Evolutionary conservation across 2,888 invertebrate genomes (phyloP).

Genomic region (Campoletis raptor): DNA sequence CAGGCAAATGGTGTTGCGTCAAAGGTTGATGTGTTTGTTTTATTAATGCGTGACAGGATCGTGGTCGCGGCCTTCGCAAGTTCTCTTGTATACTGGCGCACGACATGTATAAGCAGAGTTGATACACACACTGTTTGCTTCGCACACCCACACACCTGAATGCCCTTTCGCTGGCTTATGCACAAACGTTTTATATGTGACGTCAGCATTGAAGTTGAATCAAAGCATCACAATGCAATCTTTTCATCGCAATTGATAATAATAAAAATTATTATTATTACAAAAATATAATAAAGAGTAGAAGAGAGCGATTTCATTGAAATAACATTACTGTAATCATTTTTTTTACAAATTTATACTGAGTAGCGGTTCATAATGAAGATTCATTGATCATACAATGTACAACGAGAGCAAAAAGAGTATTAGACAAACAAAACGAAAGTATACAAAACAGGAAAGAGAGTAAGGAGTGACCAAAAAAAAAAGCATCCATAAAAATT

Average conservation of each 20-base stretch:
- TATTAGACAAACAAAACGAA: constrained; percentile 45
- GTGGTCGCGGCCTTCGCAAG: constrained; percentile 79
- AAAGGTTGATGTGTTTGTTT: constrained; percentile 84
- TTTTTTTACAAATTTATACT: background rate
- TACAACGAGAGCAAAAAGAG: constrained; percentile 34
- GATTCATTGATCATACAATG: background rate
- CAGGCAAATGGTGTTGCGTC: constrained; percentile 73
- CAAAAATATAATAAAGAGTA: background rate
- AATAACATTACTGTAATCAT: background rate
- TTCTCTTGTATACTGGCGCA: constrained; percentile 53
- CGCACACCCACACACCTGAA: constrained; percentile 57
- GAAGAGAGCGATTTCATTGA: background rate
- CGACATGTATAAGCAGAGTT: constrained; percentile 44
- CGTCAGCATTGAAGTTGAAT: constrained; percentile 60
- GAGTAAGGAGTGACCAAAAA: constrained; percentile 34
- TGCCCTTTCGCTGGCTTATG: constrained; percentile 58
- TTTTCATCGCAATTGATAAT: constrained; percentile 34
- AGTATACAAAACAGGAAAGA: constrained; percentile 29
- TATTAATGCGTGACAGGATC: constrained; percentile 80
- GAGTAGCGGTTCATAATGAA: background rate
- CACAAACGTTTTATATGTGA: constrained; percentile 41
- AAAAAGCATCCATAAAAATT: background rate
- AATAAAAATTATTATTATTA: constrained; percentile 7
- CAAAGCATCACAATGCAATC: constrained; percentile 42
- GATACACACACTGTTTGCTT: constrained; percentile 45